Conservation (phyloP, 2,888 invertebrate genomes). For the Polylopha cassiicola region DNA sequence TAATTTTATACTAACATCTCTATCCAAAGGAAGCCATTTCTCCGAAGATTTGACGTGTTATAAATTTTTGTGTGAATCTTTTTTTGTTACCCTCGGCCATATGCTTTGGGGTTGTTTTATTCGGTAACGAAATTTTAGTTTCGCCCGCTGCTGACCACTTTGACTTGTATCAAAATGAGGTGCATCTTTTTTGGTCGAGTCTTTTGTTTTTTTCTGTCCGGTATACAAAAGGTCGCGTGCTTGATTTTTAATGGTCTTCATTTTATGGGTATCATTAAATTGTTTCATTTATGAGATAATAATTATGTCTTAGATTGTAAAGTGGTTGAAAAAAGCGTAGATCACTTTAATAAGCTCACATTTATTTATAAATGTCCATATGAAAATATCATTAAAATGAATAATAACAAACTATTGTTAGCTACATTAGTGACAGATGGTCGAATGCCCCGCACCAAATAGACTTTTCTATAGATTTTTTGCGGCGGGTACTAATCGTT, state of each 20-base stretch:
- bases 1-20: constrained; percentile 73
- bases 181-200: background rate
- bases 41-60: constrained; percentile 71
- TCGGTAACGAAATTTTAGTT: constrained; percentile 25
- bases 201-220: background rate
- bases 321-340: too few species aligned
- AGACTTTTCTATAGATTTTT: constrained; percentile 14
- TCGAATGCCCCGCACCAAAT: constrained; percentile 39
- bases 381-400: constrained; percentile 45
- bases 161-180: background rate
- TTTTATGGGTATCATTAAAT: too few species aligned
- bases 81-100: constrained; percentile 50
- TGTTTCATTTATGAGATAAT: too few species aligned
- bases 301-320: too few species aligned
- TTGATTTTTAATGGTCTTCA: too few species aligned
- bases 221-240: too few species aligned
- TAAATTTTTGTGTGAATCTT: constrained; percentile 65
- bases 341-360: too few species aligned
- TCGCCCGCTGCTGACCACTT: constrained; percentile 7
- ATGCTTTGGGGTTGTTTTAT: constrained; percentile 48
- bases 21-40: constrained; percentile 72
- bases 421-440: constrained; percentile 55
- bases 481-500: constrained; percentile 17
- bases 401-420: constrained; percentile 40
- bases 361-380: constrained; percentile 24